Base-by-base conservation (phyloP, 2,797 vertebrate species). In the Chromobotia macracanthus region DNA sequence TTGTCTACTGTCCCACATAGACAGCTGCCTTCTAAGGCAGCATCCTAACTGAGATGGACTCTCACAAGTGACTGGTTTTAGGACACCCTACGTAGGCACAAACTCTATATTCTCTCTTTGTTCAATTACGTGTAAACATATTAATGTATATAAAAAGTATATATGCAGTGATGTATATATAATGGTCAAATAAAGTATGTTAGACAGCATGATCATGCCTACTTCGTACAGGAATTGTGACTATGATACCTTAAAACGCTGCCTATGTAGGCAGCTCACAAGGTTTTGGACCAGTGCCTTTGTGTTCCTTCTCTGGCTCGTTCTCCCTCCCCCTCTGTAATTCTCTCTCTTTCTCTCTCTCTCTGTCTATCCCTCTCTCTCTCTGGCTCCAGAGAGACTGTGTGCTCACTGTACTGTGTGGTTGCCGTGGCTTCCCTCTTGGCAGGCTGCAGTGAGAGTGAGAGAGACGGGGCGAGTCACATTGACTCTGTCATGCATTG, bases 361-460 rank as follows among this genome's bases (percentile, higher is more conserved):
- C 35, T 53, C 18, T 72, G 38, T 63, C 35, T 31, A 7, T 77
- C 58, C 70, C 35, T 71, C 67, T 60, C 72, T 68, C 31, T 58
- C 53, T 63, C n/a, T 83, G 72, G 64, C 73, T 65, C 46, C 79
- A 83, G 61, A 51, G 61, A 77, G 75, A 56, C 78, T 83, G 65
- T 75, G 66, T 81, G 60, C 12, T 16, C 75, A 67, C 79, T 72
- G 67, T 76, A 79, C 55, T 77, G 64, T 77, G 68, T 56, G 56
- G 83, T 76, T 82, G 68, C 68, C 28, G 69, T 83, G 72, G 53
- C 61, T 72, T 80, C 35, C 4, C 71, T 64, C 65, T 75, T 69
- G 48, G 55, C 72, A 79, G 77, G 61, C 70, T 66, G 78, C 68
- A 67, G 80, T 71, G 38, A 53, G 68, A 65, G 65, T 48, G 16